These are phyloP conservation scores for Melanostoma scalare DNA, from an alignment of 2,888 invertebrate species.

Conservation along the genomic window DNA sequence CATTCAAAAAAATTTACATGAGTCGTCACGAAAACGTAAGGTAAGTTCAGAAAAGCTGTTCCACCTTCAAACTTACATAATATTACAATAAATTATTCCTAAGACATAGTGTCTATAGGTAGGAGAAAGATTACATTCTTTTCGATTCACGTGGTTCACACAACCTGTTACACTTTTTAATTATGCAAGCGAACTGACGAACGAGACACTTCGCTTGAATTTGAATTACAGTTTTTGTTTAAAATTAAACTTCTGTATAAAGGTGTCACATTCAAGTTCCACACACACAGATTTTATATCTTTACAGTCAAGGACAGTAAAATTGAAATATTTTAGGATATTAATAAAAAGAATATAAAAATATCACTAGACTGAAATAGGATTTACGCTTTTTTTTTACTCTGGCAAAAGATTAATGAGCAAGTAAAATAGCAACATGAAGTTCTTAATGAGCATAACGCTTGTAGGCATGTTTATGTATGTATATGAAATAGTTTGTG, in stretches of 20 bases:
- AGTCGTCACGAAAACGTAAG: constrained; percentile 98
- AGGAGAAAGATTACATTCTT: no score
- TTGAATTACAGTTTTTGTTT: background rate
- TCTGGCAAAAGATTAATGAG: constrained; percentile 17
- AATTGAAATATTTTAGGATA: constrained; percentile 6
- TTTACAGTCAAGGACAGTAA: background rate
- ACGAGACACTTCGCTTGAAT: no score
- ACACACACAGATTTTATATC: background rate
- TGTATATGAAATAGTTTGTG: background rate
- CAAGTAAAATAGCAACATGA: background rate
- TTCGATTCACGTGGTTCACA: no score
- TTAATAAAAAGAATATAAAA: background rate
- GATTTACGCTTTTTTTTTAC: constrained; percentile 1
- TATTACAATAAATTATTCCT: no score
- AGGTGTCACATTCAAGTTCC: background rate
- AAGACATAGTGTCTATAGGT: no score
- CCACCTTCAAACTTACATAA: no score
- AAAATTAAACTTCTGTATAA: constrained; percentile 1
- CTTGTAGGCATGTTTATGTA: background rate
- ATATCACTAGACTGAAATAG: background rate
- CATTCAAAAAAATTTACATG: constrained; percentile 99
- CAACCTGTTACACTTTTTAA: no score
- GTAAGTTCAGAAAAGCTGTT: constrained; percentile 82
- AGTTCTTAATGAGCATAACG: constrained; percentile 6
- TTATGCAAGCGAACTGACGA: no score